Evolutionary conservation across 1,140 invertebrate genomes (phyloP).

Genomic region (Drosophila novamexicana): DNA sequence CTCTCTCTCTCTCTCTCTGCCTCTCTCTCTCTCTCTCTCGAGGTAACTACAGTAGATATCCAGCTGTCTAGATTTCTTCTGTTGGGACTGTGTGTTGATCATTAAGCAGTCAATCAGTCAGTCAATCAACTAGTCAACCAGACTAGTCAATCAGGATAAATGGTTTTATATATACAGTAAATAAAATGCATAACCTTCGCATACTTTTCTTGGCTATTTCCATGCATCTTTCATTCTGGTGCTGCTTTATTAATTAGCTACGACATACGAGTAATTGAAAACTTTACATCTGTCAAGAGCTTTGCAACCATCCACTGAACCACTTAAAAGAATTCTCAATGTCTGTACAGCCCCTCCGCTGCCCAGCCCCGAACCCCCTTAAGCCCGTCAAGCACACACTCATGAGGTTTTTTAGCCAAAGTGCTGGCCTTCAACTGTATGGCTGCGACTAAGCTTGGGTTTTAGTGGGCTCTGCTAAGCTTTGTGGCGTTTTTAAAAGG

Average conservation of each 20-base stretch:
- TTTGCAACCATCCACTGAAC: constrained; percentile 5
- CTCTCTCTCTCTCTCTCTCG: too few species aligned
- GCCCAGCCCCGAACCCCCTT: background rate
- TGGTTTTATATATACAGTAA: too few species aligned
- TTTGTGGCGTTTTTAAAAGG: background rate
- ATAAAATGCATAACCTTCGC: too few species aligned
- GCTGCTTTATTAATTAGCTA: constrained; percentile 21
- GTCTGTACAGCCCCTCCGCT: background rate
- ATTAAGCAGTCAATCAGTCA: too few species aligned
- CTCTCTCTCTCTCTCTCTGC: too few species aligned
- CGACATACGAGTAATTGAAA: constrained; percentile 17
- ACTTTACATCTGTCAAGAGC: constrained; percentile 7
- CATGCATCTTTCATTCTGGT: background rate
- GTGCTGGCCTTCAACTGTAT: constrained; percentile 18
- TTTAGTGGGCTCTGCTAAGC: constrained; percentile 14
- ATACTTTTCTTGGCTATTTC: background rate
- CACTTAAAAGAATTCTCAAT: constrained; percentile 4
- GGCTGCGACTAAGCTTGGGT: constrained; percentile 16
- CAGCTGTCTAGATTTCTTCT: too few species aligned
- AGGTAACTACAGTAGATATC: too few species aligned
- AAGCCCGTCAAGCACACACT: constrained; percentile 7
- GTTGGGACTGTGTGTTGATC: too few species aligned
- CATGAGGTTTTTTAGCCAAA: constrained; percentile 12
- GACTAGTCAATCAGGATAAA: too few species aligned
- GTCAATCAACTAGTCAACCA: too few species aligned